Conservation (phyloP, 2,113 vertebrate species). For the Nycticebus coucang region DNA sequence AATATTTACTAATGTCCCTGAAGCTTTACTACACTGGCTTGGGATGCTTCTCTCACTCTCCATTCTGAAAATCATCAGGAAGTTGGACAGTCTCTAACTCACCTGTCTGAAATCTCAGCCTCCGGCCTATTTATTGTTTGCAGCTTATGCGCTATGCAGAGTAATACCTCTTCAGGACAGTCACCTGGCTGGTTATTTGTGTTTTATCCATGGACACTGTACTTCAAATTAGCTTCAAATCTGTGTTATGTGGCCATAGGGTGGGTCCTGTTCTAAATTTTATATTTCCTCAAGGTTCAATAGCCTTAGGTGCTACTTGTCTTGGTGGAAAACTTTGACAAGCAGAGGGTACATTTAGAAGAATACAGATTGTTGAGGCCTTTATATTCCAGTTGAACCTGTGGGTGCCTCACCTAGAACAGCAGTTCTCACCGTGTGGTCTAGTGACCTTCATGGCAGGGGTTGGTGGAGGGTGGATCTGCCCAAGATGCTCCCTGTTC, state of each 20-base stretch:
- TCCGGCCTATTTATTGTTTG: neutral
- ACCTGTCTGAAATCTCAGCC: neutral
- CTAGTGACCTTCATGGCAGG: too few relatives aligned
- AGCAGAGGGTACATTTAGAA: neutral
- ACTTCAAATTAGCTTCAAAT: conserved; percentile 37
- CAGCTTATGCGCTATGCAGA: neutral
- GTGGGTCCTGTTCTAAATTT: conserved; percentile 35
- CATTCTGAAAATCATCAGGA: neutral
- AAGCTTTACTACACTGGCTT: neutral
- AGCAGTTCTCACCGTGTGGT: neutral
- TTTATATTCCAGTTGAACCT: neutral
- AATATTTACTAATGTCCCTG: neutral
- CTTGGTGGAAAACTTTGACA: conserved; percentile 27
- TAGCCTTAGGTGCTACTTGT: conserved; percentile 51
- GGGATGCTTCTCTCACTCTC: neutral
- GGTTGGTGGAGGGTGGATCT: too few relatives aligned
- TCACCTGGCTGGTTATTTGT: neutral
- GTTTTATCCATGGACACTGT: neutral
- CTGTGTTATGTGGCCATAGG: neutral
- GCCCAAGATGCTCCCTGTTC: neutral
- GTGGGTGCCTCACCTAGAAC: neutral
- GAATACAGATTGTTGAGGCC: neutral
- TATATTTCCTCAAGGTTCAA: neutral
- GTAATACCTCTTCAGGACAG: neutral
- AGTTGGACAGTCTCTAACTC: neutral